Evolutionary conservation across 1,140 invertebrate species (phyloP).

Genomic region (Pararge aegeria): DNA sequence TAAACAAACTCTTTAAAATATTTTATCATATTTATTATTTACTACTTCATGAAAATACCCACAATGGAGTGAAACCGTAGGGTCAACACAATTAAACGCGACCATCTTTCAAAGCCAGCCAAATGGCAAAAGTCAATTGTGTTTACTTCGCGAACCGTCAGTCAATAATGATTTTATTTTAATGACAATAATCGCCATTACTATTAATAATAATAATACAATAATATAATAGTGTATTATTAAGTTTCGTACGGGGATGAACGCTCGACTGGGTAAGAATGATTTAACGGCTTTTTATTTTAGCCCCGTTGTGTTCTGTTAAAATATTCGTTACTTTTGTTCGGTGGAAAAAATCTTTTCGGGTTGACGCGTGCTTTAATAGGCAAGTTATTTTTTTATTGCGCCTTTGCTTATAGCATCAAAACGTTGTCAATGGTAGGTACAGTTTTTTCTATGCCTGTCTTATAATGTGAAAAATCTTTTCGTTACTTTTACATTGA

Average conservation of each 20-base stretch:
- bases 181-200: conserved; percentile 46
- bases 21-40: conserved; percentile 6
- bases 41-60: conserved; percentile 4
- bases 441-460: too few species aligned
- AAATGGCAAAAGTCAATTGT: conserved; percentile 75
- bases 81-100: conserved; percentile 22
- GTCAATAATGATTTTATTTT: conserved; percentile 66
- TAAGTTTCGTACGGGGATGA: conserved; percentile 61
- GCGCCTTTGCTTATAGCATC: too few species aligned
- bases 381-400: background rate
- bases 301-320: conserved; percentile 45
- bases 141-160: conserved; percentile 60
- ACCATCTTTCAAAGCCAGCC: conserved; percentile 36
- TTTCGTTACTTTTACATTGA: too few species aligned
- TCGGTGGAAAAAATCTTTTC: conserved; percentile 32
- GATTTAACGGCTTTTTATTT: conserved; percentile 68
- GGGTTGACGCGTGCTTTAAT: conserved; percentile 36
- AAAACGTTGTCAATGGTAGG: too few species aligned
- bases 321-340: conserved; percentile 48
- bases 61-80: conserved; percentile 13
- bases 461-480: too few species aligned
- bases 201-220: conserved; percentile 58
- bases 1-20: background rate
- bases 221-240: conserved; percentile 61
- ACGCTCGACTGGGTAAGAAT: conserved; percentile 70